Base-by-base conservation (phyloP, 2,113 vertebrate species). In the Odocoileus hemionus region DNA sequence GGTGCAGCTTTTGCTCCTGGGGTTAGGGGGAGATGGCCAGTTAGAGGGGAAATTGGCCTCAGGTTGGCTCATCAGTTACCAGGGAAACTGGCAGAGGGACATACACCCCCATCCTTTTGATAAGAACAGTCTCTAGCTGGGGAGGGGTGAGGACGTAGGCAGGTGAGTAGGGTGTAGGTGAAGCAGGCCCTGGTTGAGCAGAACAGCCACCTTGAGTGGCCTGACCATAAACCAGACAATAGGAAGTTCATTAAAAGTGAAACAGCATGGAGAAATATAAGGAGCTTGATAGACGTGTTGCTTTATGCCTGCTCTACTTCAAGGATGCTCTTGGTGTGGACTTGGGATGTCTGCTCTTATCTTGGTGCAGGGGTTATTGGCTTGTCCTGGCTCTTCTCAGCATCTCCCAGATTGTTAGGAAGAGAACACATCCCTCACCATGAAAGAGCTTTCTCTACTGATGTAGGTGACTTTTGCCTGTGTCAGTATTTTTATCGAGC, bases 401-500 rank as follows among this genome's bases (percentile, higher is more conserved):
- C 78, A 58, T 76, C 50, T 86, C 91, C 55, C 33, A 97, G 90
- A 36, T 76, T 8, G 1, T 92, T 33, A 94, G 74, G 45, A 98
- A 86, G n/a, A 58, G 33, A 96, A 80, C 12, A 15, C 8, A 14
- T 26, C 78, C 43, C 30, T 97, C 74, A 74, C 21, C 9, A 25
- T 47, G 89, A 83, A 96, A 52, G 67, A 88, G 54, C 93, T 50
- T 93, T 95, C 96, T 93, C 87, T 55, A 28, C 89, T 97, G 94
- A 86, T 54, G 21, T 67, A 97, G 91, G 76, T 96, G 47, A 45
- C 33, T 67, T 88, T 89, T 78, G 13, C 80, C 70, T 55, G 43
- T 95, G 92, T 97, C 67, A 43, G 21, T 91, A 33, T 91, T 98
- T 97, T 97, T 97, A 86, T 97, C 86, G 96, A 76, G 87, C 94